Evolutionary conservation across 1,140 invertebrate species (phyloP), one percentile per base, ranked within the genome.

Genomic region (Diploscapter pachys): DNA sequence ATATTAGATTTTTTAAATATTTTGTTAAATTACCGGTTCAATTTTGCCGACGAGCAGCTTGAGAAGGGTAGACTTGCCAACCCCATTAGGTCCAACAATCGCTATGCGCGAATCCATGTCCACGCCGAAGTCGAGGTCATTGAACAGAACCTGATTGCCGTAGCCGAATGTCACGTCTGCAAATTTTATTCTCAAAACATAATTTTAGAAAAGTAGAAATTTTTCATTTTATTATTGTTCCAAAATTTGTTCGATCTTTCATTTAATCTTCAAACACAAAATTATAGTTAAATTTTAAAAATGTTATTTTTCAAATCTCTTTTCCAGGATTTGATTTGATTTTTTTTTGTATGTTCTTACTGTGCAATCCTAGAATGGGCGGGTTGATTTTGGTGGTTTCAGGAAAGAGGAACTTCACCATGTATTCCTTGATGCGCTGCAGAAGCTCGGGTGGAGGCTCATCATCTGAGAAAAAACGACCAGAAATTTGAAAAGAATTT

Each of bases 1-100:
- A 31, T 0, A 31, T 31, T 31, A 0, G 31, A 31, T 31, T 31
- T 31, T 31, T 31, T 0, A 31, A 31, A 31, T 31, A 31, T 31
- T 31, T 31, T 0, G 31, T 31, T 31, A 31, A 31, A 70, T 77
- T 9, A 78, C 64, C 6, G 55, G 81, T 59, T 71, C 66, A 11
- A 78, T 50, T 63, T 75, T 76, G 56, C 80, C 76, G 9, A 76
- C 9, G 4, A 98, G 87, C 66, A 99, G 88, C 87, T 98, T 98
- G 5, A 99, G 89, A 87, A 99, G 95, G 3, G 96, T 99, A 67
- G 93, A 95, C 89, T 98, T 98, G 64, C 96, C 96, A 4, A 98
- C 95, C 72, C 90, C 90, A 86, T 90, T 90, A 4, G 89, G 89
- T 4, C 90, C 89, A 73, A 90, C 89, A 80, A 89, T 88, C 49